Evolutionary conservation across 2,797 vertebrate genomes (phyloP).

Genomic region (Discoglossus pictus): DNA sequence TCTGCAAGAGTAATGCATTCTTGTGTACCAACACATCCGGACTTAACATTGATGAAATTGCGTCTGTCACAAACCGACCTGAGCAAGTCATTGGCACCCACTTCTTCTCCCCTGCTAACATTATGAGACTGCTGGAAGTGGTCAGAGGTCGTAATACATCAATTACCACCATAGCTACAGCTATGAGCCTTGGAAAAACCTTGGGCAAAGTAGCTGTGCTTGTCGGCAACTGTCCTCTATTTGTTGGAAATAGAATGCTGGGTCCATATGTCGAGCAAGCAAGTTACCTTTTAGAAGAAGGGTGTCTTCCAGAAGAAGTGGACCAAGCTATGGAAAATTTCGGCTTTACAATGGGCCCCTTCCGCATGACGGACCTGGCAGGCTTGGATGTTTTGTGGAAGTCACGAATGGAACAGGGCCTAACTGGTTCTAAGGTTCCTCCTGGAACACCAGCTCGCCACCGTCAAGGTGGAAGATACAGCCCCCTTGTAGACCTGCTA

Average conservation of each 20-base stretch:
- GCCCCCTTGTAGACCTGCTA: slow-evolving; percentile 84
- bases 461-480: slow-evolving; percentile 73
- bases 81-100: slow-evolving; percentile 88
- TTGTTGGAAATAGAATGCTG: slow-evolving; percentile 91
- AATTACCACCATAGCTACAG: slow-evolving; percentile 77
- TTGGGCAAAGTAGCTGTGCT: slow-evolving; percentile 85
- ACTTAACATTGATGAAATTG: slow-evolving; percentile 82
- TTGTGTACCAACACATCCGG: slow-evolving; percentile 88
- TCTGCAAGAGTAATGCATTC: slow-evolving; percentile 77
- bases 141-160: slow-evolving; percentile 77
- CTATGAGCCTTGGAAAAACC: slow-evolving; percentile 79
- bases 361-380: slow-evolving; percentile 82
- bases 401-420: slow-evolving; percentile 70
- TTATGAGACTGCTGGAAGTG: slow-evolving; percentile 90
- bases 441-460: slow-evolving; percentile 64
- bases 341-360: slow-evolving; percentile 86
- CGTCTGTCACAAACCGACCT: slow-evolving; percentile 71
- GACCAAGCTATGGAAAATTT: slow-evolving; percentile 85
- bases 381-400: slow-evolving; percentile 91
- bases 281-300: slow-evolving; percentile 87
- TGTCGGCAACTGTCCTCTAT: slow-evolving; percentile 88
- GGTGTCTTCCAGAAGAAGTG: slow-evolving; percentile 79
- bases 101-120: slow-evolving; percentile 90
- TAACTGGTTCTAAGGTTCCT: slow-evolving; percentile 62
- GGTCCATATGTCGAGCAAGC: slow-evolving; percentile 72